phyloP scores from a whole-genome alignment of 2,797 vertebrate species.

The Eulemur mongoz region DNA sequence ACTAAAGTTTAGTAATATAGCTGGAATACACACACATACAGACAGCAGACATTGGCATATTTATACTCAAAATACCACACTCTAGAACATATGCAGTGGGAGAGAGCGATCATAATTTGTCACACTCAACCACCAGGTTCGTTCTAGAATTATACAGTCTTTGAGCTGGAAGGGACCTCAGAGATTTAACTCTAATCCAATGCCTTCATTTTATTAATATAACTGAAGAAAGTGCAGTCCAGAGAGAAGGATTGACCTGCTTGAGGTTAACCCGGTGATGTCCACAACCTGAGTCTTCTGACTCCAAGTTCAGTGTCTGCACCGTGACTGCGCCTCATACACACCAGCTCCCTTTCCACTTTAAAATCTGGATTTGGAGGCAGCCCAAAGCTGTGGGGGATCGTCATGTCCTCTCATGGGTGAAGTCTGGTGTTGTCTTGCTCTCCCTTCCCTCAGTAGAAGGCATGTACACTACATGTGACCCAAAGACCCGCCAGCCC shows the following conservation, averaged over 20 bases:
- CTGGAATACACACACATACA: conserved; percentile 55
- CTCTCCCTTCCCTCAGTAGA: background rate
- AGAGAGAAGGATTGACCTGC: background rate
- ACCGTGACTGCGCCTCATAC: background rate
- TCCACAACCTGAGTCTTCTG: background rate
- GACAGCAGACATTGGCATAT: conserved; percentile 67
- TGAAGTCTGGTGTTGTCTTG: background rate
- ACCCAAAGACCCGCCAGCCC: background rate
- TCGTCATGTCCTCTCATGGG: background rate
- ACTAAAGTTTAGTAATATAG: conserved; percentile 69
- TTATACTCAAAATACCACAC: conserved; percentile 67
- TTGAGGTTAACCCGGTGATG: background rate
- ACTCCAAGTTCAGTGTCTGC: background rate
- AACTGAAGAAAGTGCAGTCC: background rate
- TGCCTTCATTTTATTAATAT: background rate
- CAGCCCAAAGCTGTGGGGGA: background rate
- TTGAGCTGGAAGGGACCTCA: conserved; percentile 15
- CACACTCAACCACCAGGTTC: conserved; percentile 60
- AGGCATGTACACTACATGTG: background rate
- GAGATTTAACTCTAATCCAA: background rate
- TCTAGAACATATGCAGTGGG: conserved; percentile 65
- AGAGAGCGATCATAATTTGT: conserved; percentile 72
- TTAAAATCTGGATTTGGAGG: conserved; percentile 27
- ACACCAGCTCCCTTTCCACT: background rate
- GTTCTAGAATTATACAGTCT: conserved; percentile 48